Conservation (phyloP, 2,888 invertebrate genomes). For the Metallyticus violacea region DNA sequence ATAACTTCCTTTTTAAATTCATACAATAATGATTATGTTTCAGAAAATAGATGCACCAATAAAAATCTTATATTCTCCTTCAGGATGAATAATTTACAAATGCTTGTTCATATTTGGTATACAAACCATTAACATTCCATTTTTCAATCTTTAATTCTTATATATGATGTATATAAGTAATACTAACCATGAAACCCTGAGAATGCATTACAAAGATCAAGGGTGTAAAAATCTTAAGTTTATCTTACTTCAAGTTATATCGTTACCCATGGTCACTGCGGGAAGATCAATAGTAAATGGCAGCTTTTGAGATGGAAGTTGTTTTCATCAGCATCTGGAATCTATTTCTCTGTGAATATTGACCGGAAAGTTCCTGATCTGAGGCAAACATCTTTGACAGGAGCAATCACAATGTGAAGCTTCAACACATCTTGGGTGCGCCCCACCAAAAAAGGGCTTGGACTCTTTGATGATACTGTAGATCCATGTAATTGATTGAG, state of each 20-base stretch:
- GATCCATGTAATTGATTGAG: constrained; percentile 56
- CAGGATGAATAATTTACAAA: background rate
- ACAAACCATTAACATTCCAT: background rate
- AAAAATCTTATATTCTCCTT: background rate
- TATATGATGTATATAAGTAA: background rate
- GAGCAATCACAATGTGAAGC: constrained; percentile 76
- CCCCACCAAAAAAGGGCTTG: constrained; percentile 60
- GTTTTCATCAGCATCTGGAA: background rate
- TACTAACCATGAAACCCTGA: background rate
- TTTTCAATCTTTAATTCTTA: background rate
- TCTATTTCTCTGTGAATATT: background rate
- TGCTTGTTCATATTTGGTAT: background rate
- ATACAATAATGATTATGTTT: background rate
- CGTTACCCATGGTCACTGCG: background rate
- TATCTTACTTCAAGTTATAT: background rate
- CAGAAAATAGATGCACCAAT: background rate
- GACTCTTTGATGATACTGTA: constrained; percentile 40
- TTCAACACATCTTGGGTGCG: constrained; percentile 67
- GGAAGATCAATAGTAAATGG: background rate
- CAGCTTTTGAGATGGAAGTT: background rate
- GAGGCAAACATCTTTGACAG: constrained; percentile 47
- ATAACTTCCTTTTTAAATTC: too few species aligned
- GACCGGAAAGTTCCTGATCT: background rate
- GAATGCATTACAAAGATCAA: background rate
- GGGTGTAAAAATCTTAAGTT: background rate